Conservation (phyloP, 2,797 vertebrate species). For the Pangasius macronema region DNA sequence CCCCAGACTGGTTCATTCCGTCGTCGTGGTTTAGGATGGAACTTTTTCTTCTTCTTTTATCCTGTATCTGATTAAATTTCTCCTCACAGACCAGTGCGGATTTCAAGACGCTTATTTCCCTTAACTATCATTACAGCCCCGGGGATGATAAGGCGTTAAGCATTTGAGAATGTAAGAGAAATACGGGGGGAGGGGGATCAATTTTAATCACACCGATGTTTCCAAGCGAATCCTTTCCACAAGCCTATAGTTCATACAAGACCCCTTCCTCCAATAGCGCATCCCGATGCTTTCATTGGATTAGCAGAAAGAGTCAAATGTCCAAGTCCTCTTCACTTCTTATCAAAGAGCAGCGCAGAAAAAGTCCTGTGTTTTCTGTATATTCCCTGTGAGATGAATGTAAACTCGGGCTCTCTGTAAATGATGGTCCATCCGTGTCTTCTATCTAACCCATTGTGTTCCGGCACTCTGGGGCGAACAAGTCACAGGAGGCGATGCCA, state of each 20-base stretch:
- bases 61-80: slow-evolving; percentile 90
- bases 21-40: slow-evolving; percentile 56
- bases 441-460: slow-evolving; percentile 54
- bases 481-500: slow-evolving; percentile 47
- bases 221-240: not conserved
- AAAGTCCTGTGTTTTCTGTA: slow-evolving; percentile 26
- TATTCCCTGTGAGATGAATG: slow-evolving; percentile 37
- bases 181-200: no score
- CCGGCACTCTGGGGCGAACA: slow-evolving; percentile 42
- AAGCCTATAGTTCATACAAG: not conserved
- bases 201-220: slow-evolving; percentile 1
- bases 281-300: not conserved
- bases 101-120: slow-evolving; percentile 72
- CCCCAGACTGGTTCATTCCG: slow-evolving; percentile 41
- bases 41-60: slow-evolving; percentile 70
- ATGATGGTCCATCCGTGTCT: slow-evolving; percentile 47
- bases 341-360: not conserved
- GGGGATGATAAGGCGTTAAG: slow-evolving; percentile 45
- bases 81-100: slow-evolving; percentile 94
- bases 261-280: not conserved
- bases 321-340: not conserved
- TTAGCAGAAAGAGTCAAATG: not conserved
- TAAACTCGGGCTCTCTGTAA: slow-evolving; percentile 33
- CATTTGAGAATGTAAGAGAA: not conserved
- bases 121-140: slow-evolving; percentile 51